A percentile compares a stretch with the other conserved stretches of the same genome.
These are phyloP conservation scores for Ypsolopha scabrella DNA, from an alignment of 2,888 invertebrate species.

Conservation along the genomic window DNA sequence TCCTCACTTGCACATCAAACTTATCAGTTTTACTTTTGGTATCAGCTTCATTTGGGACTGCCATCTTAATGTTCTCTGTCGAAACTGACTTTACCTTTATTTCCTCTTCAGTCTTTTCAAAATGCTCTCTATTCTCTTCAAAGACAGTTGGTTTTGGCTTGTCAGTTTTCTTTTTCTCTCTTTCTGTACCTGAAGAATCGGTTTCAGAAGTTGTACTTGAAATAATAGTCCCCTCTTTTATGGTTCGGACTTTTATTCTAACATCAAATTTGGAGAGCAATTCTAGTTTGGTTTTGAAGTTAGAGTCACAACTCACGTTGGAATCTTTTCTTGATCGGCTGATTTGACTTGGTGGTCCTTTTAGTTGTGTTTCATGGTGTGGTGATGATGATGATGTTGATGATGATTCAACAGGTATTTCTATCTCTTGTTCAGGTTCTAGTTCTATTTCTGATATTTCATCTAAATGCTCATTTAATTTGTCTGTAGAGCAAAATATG, in stretches of 20 bases:
- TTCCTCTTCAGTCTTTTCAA: slow-evolving; percentile 28
- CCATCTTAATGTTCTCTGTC: slow-evolving; percentile 56
- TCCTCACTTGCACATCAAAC: slow-evolving; percentile 61
- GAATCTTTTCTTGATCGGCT: slow-evolving; percentile 25
- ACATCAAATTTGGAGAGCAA: slow-evolving; percentile 67
- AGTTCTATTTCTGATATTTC: not conserved
- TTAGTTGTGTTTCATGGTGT: slow-evolving; percentile 21
- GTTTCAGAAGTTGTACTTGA: slow-evolving; percentile 53
- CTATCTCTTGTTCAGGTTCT: not conserved
- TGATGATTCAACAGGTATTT: slow-evolving; percentile 12
- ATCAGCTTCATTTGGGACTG: slow-evolving; percentile 56
- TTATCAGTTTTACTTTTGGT: slow-evolving; percentile 51
- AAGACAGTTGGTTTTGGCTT: slow-evolving; percentile 25
- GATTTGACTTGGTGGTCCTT: slow-evolving; percentile 17
- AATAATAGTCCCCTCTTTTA: slow-evolving; percentile 44
- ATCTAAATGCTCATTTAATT: slow-evolving; percentile 21
- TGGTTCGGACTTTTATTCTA: slow-evolving; percentile 60
- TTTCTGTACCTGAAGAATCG: slow-evolving; percentile 33
- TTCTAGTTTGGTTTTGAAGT: slow-evolving; percentile 58
- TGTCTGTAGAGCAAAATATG: slow-evolving; percentile 26
- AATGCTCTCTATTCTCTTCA: slow-evolving; percentile 35
- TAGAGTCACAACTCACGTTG: slow-evolving; percentile 23
- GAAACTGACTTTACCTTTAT: slow-evolving; percentile 38
- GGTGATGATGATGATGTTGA: slow-evolving; percentile 19
- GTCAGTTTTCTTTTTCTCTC: slow-evolving; percentile 19